Conservation (phyloP, 2,113 vertebrate genomes). For the Mastomys natalensis region DNA sequence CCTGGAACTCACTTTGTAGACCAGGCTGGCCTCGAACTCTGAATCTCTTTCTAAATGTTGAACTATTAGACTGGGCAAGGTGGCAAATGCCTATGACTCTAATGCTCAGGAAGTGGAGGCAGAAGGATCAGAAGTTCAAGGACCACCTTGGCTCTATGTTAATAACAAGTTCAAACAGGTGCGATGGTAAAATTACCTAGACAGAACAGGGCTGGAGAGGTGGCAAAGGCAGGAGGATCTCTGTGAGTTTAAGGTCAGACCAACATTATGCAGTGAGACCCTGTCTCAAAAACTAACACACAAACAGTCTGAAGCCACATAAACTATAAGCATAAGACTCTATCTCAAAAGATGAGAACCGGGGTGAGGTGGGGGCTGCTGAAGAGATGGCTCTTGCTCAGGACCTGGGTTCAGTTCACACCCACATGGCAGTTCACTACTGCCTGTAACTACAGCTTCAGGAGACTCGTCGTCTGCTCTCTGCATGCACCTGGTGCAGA, state of each 20-base stretch:
- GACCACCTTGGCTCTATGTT: neutral
- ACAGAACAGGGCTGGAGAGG: neutral
- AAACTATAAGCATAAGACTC: neutral
- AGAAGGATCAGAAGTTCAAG: neutral
- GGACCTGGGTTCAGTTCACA: neutral
- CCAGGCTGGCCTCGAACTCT: no score
- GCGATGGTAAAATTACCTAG: neutral
- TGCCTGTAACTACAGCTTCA: neutral
- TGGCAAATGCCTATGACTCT: neutral
- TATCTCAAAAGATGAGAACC: neutral
- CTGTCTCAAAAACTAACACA: neutral
- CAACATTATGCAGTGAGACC: neutral
- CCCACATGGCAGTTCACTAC: neutral
- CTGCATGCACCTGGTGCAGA: neutral
- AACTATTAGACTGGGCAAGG: neutral
- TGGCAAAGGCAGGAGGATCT: neutral
- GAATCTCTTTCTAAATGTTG: neutral
- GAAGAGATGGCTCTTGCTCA: neutral
- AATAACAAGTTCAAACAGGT: neutral
- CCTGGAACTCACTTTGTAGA: no score
- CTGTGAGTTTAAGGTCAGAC: neutral
- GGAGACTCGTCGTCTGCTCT: neutral
- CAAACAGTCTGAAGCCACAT: neutral
- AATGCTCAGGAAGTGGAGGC: neutral
- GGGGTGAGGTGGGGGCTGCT: neutral